Evolutionary conservation across 1,140 invertebrate genomes (phyloP), one percentile per base, ranked within the genome.

Genomic region (Caenorhabditis elegans): DNA sequence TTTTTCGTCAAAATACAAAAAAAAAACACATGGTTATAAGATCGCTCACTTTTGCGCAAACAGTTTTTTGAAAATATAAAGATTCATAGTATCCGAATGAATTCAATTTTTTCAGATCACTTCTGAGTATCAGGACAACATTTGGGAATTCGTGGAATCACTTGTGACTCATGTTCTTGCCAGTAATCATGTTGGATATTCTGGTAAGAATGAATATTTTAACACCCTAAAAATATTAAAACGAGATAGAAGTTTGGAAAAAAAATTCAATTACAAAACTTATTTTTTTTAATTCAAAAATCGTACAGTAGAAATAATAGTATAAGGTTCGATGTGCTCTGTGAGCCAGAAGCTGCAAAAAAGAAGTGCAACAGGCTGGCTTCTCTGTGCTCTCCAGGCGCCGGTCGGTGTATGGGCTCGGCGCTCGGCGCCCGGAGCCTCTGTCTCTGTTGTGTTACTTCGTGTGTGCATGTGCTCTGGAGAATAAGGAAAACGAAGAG

Each of bases 121-220:
- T 1, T 3, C 4, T 11, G 11, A 70, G 8, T n/a, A 60, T 13
- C 60, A 43, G 22, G 26, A 43, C 2, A 5, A 39, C 34, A 19
- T 39, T 24, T 70, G 60, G 60, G 17, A 24, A 2, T 39, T 70
- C 5, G 60, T 70, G 34, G n/a, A 31, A n/a, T 19, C 2, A 8
- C 34, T 70, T 11, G 60, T 70, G 60, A 36, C n/a, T 39, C 60
- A 70, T 70, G 60, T 70, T n/a, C 8, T 70, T 6, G 60, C 60
- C 17, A 70, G 60, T 19, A 70, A 70, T 70, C 19, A 70, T 22
- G 19, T 70, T 13, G 60, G 60, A 70, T 70, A 70, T 13, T 39
- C 60, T 36, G 60, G 60, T 70, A 39, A 70, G 34, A 43, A 43
- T 43, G 39, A 43, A 43, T 43, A 43, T 15, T 43, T n/a, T n/a